Evolutionary conservation across 2,888 invertebrate genomes (phyloP), one percentile per base, ranked within the genome.

Genomic region (Acleris holmiana): DNA sequence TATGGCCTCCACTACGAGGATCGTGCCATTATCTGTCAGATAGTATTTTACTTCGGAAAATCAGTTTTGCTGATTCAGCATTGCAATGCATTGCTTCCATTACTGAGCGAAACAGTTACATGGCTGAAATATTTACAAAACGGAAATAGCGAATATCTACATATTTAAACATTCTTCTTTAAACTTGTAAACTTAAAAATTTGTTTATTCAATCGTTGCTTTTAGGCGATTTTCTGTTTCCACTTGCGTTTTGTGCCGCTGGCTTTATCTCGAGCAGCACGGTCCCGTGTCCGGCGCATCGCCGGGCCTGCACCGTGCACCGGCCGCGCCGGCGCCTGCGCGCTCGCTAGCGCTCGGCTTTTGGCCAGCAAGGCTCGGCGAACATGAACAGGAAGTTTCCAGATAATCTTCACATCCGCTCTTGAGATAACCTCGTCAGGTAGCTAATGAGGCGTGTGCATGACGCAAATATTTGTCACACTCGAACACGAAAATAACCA

Each of bases 1-100:
- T 87, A 91, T 91, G 83, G 88, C 77, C 77, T 71, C 72, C 35
- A 56, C 68, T 69, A 47, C 68, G 67, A 70, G 72, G 67, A 68
- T 67, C 54, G 68, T 54, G 68, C 72, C 69, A 73, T 79, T 79
- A 78, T 79, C 71, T 73, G 66, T 35, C 41, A 66, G 69, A 53
- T 62, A 68, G 68, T 66, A 67, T 68, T 68, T 67, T 69, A 54
- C 57, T 63, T 58, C 15, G 44, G 53, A 53, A 53, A 62, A 50
- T 58, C 53, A 46, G 21, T 58, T 64, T 53, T 40, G 46, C 51
- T 57, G 50, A 57, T 51, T 47, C 53, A 53, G 25, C 46, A n/a
- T 53, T 57, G 50, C 57, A 63, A 40, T 53, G 40, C 41, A 53
- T 53, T 53, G 6, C 29, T 35, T 35, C 4, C 13, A 35, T 1